Evolutionary conservation across 2,797 vertebrate genomes (phyloP), one percentile per base, ranked within the genome.

Genomic region (Dipus sagitta): DNA sequence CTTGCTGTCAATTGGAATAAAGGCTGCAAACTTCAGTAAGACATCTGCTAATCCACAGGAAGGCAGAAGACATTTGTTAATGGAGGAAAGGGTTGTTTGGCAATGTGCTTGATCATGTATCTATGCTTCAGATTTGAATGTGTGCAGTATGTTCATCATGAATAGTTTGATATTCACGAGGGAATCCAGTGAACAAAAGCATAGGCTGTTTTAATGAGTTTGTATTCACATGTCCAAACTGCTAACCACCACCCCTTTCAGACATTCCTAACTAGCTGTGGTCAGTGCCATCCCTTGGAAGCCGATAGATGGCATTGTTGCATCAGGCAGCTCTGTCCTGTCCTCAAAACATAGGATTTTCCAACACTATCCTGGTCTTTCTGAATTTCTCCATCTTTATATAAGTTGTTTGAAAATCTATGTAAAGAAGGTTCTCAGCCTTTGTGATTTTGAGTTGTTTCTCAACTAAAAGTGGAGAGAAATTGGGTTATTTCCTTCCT

Each of bases 301-400:
- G 82, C 97, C 97, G 38, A 97, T 96, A 98, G 96, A 96, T 97
- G 97, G 97, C 96, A 96, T 96, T 94, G 94, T 97, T 97, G 97
- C 77, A 92, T 93, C 95, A 97, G 80, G 70, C 68, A 94, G 95
- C n/a, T 96, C 94, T 95, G 85, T 58, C 85, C 72, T 90, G 77
- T 81, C 74, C 96, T 95, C 60, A 88, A 85, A 93, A 90, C 20
- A 74, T 64, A 88, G 85, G 85, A 65, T 93, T 96, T 91, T 88
- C 67, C 80, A 87, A 70, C n/a, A 54, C 94, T 94, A 62, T 91
- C 75, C 75, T 80, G 86, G 77, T 78, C 89, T 95, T 72, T 96
- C 47, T 93, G 62, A 95, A 93, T 93, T 93, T 92, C 54, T 58
- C 86, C 79, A 93, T 92, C 86, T 96, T 96, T 93, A 96, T 94